phyloP scores from a whole-genome alignment of 2,888 invertebrate genomes.

The Eupeodes latifasciatus region DNA sequence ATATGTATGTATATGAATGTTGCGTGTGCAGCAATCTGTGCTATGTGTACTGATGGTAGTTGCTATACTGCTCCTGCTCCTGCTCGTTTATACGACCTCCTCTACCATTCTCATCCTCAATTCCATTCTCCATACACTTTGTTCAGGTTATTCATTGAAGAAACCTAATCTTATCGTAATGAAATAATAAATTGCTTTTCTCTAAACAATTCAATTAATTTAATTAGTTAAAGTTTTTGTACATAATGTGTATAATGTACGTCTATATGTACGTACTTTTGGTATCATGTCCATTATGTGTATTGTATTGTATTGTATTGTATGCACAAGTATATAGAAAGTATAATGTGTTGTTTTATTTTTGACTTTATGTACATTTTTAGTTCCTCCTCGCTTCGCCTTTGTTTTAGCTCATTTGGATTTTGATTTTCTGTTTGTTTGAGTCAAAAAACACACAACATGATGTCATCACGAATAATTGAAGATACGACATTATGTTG shows the following conservation, averaged over 20 bases:
- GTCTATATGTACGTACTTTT: too few relatives aligned
- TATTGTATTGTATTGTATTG: not conserved
- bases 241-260: not conserved
- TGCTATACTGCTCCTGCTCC: slow-evolving; percentile 10
- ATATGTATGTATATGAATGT: not conserved
- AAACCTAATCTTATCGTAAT: slow-evolving; percentile 76
- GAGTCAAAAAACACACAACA: slow-evolving; percentile 27
- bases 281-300: not conserved
- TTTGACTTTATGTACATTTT: slow-evolving; percentile 14
- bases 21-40: slow-evolving; percentile 52
- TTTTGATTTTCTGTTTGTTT: slow-evolving; percentile 21
- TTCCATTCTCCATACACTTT: slow-evolving; percentile 7
- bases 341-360: slow-evolving; percentile 45
- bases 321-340: not conserved
- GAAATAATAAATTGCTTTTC: slow-evolving; percentile 76
- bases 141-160: slow-evolving; percentile 52
- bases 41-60: slow-evolving; percentile 36
- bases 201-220: slow-evolving; percentile 73
- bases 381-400: not conserved
- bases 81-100: not conserved
- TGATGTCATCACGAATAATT: slow-evolving; percentile 47
- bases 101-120: not conserved
- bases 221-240: slow-evolving; percentile 73
- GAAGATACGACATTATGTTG: not conserved
- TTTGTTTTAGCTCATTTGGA: slow-evolving; percentile 7